A percentile compares a stretch with the other conserved stretches of the same genome.
These are phyloP conservation scores for Siniperca undulata DNA, from an alignment of 2,797 vertebrate species.

Conservation along the genomic window DNA sequence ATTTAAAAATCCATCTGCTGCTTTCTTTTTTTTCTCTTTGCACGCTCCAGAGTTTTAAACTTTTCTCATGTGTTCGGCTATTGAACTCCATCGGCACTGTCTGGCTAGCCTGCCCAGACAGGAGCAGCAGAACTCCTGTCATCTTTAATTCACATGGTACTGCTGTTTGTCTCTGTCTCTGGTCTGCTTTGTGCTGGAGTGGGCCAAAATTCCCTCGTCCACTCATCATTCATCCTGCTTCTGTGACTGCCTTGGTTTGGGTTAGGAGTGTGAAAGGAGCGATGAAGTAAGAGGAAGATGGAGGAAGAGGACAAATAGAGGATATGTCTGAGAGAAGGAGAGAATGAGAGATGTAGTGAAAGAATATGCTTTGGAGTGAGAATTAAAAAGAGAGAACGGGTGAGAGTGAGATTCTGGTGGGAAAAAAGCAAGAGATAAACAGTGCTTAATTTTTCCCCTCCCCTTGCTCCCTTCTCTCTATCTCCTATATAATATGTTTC, in stretches of 20 bases:
- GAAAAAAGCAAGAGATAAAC: constrained; percentile 36
- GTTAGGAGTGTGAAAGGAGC: constrained; percentile 35
- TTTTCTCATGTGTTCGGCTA: neutral
- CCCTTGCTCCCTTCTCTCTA: constrained; percentile 15
- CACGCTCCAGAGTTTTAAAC: constrained; percentile 15
- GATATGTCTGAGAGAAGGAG: constrained; percentile 2
- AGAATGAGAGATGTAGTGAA: constrained; percentile 12
- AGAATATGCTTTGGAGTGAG: constrained; percentile 23
- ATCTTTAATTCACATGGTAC: constrained; percentile 69
- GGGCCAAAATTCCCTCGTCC: constrained; percentile 54
- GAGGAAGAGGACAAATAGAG: constrained; percentile 30
- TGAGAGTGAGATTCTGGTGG: constrained; percentile 9
- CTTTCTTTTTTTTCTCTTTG: constrained; percentile 30
- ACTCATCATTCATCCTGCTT: constrained; percentile 56
- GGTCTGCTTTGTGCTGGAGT: constrained; percentile 34
- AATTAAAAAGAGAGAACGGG: constrained; percentile 8
- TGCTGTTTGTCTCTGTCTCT: constrained; percentile 53
- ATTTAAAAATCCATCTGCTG: constrained; percentile 63
- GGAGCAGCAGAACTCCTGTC: constrained; percentile 51
- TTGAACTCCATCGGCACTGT: constrained; percentile 32
- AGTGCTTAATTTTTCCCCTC: constrained; percentile 17
- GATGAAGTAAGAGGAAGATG: constrained; percentile 38
- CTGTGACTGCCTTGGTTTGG: constrained; percentile 40
- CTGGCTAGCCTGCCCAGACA: constrained; percentile 29
- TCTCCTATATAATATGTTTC: constrained; percentile 21